Conservation (phyloP, 2,888 invertebrate species). For the Phlogophora meticulosa region DNA sequence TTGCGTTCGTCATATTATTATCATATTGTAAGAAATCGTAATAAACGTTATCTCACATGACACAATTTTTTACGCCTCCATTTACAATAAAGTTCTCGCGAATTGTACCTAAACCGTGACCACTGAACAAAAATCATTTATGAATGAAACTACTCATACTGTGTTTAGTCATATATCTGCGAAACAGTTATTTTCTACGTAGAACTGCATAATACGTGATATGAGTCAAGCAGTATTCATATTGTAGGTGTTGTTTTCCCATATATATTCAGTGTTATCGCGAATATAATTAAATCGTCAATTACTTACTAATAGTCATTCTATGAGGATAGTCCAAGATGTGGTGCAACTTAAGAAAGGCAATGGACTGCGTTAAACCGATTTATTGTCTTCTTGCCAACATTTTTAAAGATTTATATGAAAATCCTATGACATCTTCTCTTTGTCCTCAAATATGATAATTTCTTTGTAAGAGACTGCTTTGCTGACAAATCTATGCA, state of each 20-base stretch:
- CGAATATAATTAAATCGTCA: conserved; percentile 18
- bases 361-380: neutral
- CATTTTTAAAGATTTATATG: neutral
- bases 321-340: neutral
- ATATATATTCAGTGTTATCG: conserved; percentile 37
- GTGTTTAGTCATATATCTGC: conserved; percentile 81
- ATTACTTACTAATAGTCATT: conserved; percentile 13
- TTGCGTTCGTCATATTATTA: conserved; percentile 37
- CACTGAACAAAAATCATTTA: conserved; percentile 73
- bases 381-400: neutral
- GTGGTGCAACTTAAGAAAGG: neutral
- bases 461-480: conserved; percentile 16
- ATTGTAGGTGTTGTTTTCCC: conserved; percentile 54
- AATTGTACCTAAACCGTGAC: conserved; percentile 47
- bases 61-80: conserved; percentile 59
- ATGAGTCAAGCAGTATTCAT: conserved; percentile 75
- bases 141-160: conserved; percentile 84
- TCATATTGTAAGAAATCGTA: conserved; percentile 51
- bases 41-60: conserved; percentile 67
- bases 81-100: conserved; percentile 45
- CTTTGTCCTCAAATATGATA: conserved; percentile 22
- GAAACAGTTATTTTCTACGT: conserved; percentile 75
- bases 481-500: conserved; percentile 24
- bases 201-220: conserved; percentile 73
- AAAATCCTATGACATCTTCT: neutral